Evolutionary conservation across 2,113 vertebrate genomes (phyloP).

Genomic region (Lepisosteus osseus): DNA sequence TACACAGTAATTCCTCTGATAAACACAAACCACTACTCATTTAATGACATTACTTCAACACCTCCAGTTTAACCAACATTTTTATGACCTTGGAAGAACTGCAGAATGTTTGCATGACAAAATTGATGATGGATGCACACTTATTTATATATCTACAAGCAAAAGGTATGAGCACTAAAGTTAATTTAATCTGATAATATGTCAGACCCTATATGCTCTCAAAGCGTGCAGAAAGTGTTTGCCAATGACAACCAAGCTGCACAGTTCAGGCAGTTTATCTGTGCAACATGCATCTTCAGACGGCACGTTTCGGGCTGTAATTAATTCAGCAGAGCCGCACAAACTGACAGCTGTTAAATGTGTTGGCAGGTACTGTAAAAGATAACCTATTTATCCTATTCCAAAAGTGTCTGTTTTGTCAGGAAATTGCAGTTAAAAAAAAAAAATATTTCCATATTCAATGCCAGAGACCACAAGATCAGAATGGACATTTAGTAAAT

Average conservation of each 20-base stretch:
- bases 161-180: neutral
- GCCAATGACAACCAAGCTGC: conserved; percentile 13
- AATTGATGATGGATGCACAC: neutral
- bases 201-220: neutral
- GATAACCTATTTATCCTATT: conserved; percentile 24
- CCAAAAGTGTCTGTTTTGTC: neutral
- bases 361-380: conserved; percentile 25
- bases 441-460: neutral
- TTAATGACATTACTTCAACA: too few species aligned
- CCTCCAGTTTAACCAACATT: too few species aligned
- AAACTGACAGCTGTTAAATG: conserved; percentile 25
- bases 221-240: conserved; percentile 4
- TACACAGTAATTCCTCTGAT: too few species aligned
- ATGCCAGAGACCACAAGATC: neutral
- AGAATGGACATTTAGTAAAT: neutral
- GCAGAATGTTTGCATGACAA: neutral
- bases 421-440: neutral
- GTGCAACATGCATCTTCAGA: conserved; percentile 7
- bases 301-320: conserved; percentile 6
- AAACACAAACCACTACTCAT: too few species aligned
- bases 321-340: conserved; percentile 22
- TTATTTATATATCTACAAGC: neutral
- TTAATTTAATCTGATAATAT: conserved; percentile 19
- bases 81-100: too few species aligned
- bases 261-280: conserved; percentile 20